Percentiles rank a stretch among this genome's conserved stretches.
Evolutionary conservation across 1,140 invertebrate genomes (phyloP).

Genomic region (Diorhabda elongata): DNA sequence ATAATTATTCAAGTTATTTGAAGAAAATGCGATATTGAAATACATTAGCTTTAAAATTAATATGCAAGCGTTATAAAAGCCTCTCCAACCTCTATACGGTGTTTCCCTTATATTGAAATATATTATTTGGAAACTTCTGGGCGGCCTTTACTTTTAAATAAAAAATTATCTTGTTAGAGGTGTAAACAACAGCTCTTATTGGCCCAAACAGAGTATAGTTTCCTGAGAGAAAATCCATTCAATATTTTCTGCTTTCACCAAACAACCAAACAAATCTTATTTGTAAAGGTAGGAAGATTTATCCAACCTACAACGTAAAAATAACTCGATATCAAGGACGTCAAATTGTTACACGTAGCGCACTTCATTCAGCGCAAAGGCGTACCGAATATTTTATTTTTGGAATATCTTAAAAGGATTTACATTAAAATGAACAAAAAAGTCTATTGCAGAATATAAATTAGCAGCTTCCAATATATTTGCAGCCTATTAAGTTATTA

Average conservation of each 20-base stretch:
- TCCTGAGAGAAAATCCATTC: neutral
- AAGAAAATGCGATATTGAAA: too few species aligned
- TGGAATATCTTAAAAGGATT: neutral
- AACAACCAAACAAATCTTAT: neutral
- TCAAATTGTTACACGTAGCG: constrained; percentile 15
- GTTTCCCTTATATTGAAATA: too few species aligned
- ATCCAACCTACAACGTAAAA: constrained; percentile 8
- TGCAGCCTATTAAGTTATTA: neutral
- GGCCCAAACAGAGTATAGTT: neutral
- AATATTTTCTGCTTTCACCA: neutral
- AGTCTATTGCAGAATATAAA: neutral
- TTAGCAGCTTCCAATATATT: neutral
- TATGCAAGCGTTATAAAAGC: too few species aligned
- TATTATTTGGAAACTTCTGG: too few species aligned
- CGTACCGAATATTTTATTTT: neutral
- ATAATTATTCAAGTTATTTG: too few species aligned
- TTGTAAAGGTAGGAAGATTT: constrained; percentile 11
- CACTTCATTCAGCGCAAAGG: constrained; percentile 3
- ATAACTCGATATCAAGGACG: constrained; percentile 12
- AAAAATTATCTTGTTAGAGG: too few species aligned
- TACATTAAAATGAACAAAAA: neutral
- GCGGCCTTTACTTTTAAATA: too few species aligned
- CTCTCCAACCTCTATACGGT: too few species aligned
- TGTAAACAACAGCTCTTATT: too few species aligned
- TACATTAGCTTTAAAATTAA: too few species aligned